phyloP scores from a whole-genome alignment of 2,888 invertebrate species.

The Eupithecia insigniata region DNA sequence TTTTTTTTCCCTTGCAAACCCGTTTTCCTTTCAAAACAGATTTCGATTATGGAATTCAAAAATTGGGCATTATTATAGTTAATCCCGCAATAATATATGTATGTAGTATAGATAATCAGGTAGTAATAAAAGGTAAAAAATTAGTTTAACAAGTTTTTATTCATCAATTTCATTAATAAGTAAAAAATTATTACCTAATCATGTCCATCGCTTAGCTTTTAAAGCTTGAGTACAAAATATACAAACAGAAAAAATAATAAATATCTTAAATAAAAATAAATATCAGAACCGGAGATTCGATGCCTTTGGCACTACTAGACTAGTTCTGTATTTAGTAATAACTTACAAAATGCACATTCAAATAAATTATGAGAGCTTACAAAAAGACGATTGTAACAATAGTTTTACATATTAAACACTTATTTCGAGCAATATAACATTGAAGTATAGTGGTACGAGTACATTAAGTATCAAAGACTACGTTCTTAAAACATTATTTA shows the following conservation, averaged over 20 bases:
- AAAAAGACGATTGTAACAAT: constrained; percentile 46
- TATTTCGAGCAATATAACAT: constrained; percentile 4
- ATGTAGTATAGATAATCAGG: neutral
- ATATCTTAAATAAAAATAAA: constrained; percentile 48
- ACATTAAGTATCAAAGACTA: neutral
- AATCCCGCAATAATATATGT: neutral
- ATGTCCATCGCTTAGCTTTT: constrained; percentile 73
- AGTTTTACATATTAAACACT: neutral
- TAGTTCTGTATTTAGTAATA: constrained; percentile 50
- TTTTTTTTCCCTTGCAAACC: neutral
- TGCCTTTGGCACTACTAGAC: constrained; percentile 78
- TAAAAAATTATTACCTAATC: constrained; percentile 58
- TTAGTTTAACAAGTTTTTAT: constrained; percentile 16
- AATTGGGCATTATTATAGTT: neutral
- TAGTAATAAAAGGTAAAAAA: constrained; percentile 2
- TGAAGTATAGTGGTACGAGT: neutral
- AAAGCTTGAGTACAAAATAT: constrained; percentile 63
- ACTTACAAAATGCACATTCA: constrained; percentile 40
- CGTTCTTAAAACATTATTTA: neutral
- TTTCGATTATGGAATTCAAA: neutral
- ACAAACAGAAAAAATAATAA: constrained; percentile 51
- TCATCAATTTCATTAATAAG: constrained; percentile 53
- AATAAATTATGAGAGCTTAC: constrained; percentile 61
- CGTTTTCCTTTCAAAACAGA: too few species aligned
- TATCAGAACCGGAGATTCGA: constrained; percentile 69